phyloP scores from a whole-genome alignment of 2,113 vertebrate species.

The Todiramphus chloris region DNA sequence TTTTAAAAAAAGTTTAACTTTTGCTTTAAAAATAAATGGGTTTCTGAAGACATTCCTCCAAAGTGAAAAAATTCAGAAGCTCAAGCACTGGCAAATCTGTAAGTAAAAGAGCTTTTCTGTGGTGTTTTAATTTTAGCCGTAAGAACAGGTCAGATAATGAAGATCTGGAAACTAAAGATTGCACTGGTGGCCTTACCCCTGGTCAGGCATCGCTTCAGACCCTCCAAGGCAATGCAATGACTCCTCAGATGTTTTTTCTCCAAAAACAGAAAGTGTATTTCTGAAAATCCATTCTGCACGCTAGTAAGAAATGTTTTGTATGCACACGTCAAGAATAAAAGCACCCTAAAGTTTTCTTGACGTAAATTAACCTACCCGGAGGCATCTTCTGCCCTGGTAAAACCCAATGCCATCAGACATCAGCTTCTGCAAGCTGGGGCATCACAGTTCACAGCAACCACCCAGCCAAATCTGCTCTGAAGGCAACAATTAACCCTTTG shows the following conservation, averaged over 20 bases:
- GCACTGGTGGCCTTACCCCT: not conserved
- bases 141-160: not conserved
- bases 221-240: rapidly evolving
- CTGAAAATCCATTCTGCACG: not conserved
- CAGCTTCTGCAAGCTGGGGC: not conserved
- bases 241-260: not conserved
- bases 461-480: not conserved
- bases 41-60: not conserved
- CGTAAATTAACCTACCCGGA: not conserved
- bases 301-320: not conserved
- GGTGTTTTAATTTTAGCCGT: not conserved
- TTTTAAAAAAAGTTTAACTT: not conserved
- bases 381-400: not conserved
- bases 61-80: not conserved
- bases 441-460: not conserved
- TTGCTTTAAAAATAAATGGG: not conserved
- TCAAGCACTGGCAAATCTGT: not conserved
- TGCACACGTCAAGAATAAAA: not conserved
- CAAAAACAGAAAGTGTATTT: not conserved
- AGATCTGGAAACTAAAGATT: not conserved
- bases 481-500: not conserved
- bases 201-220: not conserved
- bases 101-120: not conserved
- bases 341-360: not conserved
- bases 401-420: rapidly evolving